phyloP scores from a whole-genome alignment of 2,797 vertebrate genomes.

The Dipus sagitta region DNA sequence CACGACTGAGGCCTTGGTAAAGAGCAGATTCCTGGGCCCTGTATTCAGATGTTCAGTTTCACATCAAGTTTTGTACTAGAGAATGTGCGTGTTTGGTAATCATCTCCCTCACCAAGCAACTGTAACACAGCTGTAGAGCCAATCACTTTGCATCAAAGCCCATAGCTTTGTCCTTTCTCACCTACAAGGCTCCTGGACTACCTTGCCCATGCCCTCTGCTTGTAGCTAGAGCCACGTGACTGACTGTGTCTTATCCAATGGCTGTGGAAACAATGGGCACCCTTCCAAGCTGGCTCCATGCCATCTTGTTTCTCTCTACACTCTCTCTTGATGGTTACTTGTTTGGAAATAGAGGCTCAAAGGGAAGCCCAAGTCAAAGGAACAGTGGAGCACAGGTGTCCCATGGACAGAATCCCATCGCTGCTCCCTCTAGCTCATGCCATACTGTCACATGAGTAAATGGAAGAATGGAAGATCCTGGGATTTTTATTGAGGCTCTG shows the following conservation, averaged over 20 bases:
- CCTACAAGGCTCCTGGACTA: not conserved
- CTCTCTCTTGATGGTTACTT: rapidly evolving
- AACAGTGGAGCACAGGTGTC: not conserved
- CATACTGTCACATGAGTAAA: not conserved
- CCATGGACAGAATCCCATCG: not conserved
- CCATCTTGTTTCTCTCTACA: rapidly evolving
- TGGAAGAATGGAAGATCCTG: too few relatives aligned
- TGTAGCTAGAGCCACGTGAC: not conserved
- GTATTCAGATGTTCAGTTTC: not conserved
- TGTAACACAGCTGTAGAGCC: not conserved
- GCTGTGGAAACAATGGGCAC: rapidly evolving
- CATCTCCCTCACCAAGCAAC: not conserved
- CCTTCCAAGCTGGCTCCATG: not conserved
- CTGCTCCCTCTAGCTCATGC: not conserved
- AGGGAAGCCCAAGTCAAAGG: not conserved
- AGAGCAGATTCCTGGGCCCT: not conserved
- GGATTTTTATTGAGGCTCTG: not conserved
- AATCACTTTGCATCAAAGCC: not conserved
- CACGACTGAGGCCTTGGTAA: too few relatives aligned
- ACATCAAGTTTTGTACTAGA: not conserved
- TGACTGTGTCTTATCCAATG: rapidly evolving
- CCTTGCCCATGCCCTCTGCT: too few relatives aligned
- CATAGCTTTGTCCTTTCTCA: not conserved
- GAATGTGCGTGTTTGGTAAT: not conserved
- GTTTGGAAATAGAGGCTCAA: not conserved